Base-by-base conservation (phyloP, 2,888 invertebrate species). In the Xestia rhomboidea region DNA sequence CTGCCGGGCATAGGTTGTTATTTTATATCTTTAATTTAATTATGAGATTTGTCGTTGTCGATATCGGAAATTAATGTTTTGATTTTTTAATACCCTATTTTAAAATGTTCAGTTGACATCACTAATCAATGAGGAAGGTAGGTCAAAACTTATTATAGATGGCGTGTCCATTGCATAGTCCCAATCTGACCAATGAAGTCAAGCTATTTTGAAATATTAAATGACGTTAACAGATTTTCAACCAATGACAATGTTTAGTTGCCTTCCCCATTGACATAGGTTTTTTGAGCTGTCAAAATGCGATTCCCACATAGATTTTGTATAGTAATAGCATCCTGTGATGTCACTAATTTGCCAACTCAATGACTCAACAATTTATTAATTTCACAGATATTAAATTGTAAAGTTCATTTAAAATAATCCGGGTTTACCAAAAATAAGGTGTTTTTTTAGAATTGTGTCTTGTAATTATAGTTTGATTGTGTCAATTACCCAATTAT, bases 11-110 rank as follows among this genome's bases (percentile, higher is more conserved):
- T 49, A 44, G 24, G 34, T 27, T 71, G 24, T 30, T 77, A 76
- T 57, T 76, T 77, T 72, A 79, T 69, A 68, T 67, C 46, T 71
- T 74, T 68, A 57, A 62, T 70, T 86, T 77, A 75, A 84, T 73
- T 21, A 70, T 46, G 7, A 64, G 60, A 34, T 73, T 81, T 76
- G 21, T 68, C 13, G 34, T 57, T 71, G 15, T n/a, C n/a, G 7
- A 13, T 30, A 72, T 63, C 2, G 24, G 41, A 46, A 74, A 71
- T 67, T 0, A 57, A 49, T 69, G 46, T 38, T 57, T 34, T 62
- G 7, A 27, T 34, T 46, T 5, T 21, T 21, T 79, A 62, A 60
- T 62, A 54, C n/a, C n/a, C n/a, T n/a, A n/a, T n/a, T n/a, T n/a
- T n/a, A n/a, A n/a, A n/a, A n/a, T n/a, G n/a, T 3, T 4, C 11